Evolutionary conservation across 2,113 vertebrate species (phyloP), one percentile per base, ranked within the genome.

Genomic region (Hemichromis elongatus): DNA sequence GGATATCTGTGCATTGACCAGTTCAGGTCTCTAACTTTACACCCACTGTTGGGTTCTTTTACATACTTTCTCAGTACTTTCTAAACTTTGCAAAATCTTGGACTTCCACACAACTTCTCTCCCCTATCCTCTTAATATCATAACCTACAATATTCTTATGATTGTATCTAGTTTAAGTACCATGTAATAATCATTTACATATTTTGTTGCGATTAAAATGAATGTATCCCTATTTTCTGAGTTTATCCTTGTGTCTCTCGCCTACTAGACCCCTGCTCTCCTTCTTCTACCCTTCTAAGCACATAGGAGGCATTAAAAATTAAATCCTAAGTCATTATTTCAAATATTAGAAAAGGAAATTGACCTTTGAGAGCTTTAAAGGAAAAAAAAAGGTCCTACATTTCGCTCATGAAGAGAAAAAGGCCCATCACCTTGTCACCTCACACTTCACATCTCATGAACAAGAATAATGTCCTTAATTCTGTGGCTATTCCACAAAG

Each of bases 341-440:
- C 83, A 93, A 94, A 94, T 91, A 94, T 94, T 87, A 89, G 82
- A 90, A 90, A 90, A 89, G 87, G 90, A 93, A 94, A 92, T 88
- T 73, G 81, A 89, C 79, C 90, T 92, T 86, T 89, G 79, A 92
- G 53, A 18, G 73, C 24, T 47, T 81, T 47, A 12, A 70, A 80
- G 37, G 7, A 57, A 59, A 57, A 77, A 55, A 77, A 56, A 86
- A 24, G 21, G 14, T 37, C 14, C 21, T 61, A 82, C 81, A 78
- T 56, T 80, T 82, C 10, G 70, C 63, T 80, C 5, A 5, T 35
- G 63, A 37, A 83, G 42, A 73, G 28, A 84, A 89, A 84, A 89
- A 83, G 77, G 55, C 18, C 54, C 77, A 81, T 82, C 84, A 81
- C 68, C 66, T 77, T 87, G 73, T 87, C 89, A 90, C 42, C 68